Base-by-base conservation (phyloP, 2,797 vertebrate genomes). In the Enoplosus armatus region DNA sequence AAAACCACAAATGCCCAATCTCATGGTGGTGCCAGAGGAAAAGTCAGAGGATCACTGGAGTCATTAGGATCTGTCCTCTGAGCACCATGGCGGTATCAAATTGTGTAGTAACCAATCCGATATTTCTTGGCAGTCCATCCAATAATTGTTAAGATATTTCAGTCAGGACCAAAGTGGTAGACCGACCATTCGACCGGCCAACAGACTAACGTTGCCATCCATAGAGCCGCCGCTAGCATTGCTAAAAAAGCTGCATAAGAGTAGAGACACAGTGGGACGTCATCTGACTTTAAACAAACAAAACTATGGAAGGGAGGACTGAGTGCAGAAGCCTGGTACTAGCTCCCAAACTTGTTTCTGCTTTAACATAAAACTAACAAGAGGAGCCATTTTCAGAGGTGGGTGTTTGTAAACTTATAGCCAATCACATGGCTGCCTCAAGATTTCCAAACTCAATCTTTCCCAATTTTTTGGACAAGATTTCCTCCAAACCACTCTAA, bases 201-300 rank as follows among this genome's bases (percentile, higher is more conserved):
- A 27, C 11, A 24, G 0, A 31, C 11, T 16, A 48, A 56, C 26
- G 26, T 24, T 8, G 0, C 37, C 48, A n/a, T 11, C 22, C 15
- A 51, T 24, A 64, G 20, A n/a, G n/a, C n/a, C 5, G 3, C 33
- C 0, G 5, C 24, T 62, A 61, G 11, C 14, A n/a, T 35, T 8
- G 50, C n/a, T 43, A n/a, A 37, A 70, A n/a, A 56, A 14, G 20
- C 43, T 62, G 18, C 22, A 12, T n/a, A 55, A 41, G 18, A 51
- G 54, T 22, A 12, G 24, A 33, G 26, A 48, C 50, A 15, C 61
- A 53, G 54, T n/a, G 15, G 33, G 33, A 70, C 31, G 51, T 64
- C 60, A 71, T 31, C 39, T 70, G 64, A 71, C 47, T 62, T 71
- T 60, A 75, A 43, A 60, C 63, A 72, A 78, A 81, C 47, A 71